Base-by-base conservation (phyloP, 2,113 vertebrate genomes). In the Eulacestoma nigropectus region DNA sequence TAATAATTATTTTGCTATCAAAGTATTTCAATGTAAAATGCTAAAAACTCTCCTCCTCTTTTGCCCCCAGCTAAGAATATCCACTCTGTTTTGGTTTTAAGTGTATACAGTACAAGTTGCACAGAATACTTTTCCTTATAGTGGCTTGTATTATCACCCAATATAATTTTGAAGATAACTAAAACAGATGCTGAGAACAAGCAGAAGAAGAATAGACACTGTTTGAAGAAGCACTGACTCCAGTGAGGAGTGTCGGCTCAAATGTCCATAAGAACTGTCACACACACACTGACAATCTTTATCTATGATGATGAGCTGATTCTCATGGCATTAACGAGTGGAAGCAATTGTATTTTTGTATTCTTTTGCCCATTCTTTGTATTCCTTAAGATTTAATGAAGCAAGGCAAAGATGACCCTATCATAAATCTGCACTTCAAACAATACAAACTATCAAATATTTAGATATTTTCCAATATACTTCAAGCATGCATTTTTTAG, bases 261-360 rank as follows among this genome's bases (percentile, higher is more conserved):
- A 33, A 44, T 11, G 11, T 33, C 60, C 21, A 2, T 29, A 55
- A 30, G n/a, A n/a, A n/a, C n/a, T 30, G 52, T 53, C 52, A 53
- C 29, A 16, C 29, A 16, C 1, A 1, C 49, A 64, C 44, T 13
- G 6, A 52, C 10, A 39, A 19, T 18, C n/a, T 72, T 0, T 11
- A 6, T 37, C 37, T 60, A 3, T 35, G 18, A 25, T 13, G 6
- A 41, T 29, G 65, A 89, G 35, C 14, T 25, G 37, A 63, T 72
- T 68, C 75, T 89, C 55, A 46, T 3, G 29, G n/a, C n/a, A 42
- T 44, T 56, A 72, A 52, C 0, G 0, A 52, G 10, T 16, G 10
- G 22, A 86, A 84, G 29, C 1, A 20, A 46, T 56, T 3, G 1
- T 22, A 16, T 1, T 0, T 68, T 79, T 50, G 10, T 49, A 7